Conservation (phyloP, 2,888 invertebrate species). For the Dendrolimus pini region DNA sequence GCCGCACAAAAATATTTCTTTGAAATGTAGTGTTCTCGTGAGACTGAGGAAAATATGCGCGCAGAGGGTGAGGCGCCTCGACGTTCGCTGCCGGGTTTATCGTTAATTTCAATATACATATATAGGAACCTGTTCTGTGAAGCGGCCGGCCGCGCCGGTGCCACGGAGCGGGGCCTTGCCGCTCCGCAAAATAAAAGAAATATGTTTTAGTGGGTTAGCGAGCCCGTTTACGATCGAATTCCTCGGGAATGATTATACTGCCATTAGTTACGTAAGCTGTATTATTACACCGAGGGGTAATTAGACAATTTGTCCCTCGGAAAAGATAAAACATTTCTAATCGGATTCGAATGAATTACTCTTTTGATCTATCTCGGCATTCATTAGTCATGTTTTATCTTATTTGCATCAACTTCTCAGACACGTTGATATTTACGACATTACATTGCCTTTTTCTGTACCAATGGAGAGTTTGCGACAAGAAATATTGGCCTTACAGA, state of each 20-base stretch:
- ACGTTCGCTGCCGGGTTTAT: conserved; percentile 45
- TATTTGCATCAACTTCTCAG: not conserved
- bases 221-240: conserved; percentile 71
- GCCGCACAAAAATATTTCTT: conserved; percentile 20
- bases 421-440: conserved; percentile 8
- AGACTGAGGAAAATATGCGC: conserved; percentile 49
- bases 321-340: conserved; percentile 1
- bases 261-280: conserved; percentile 66
- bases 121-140: conserved; percentile 55
- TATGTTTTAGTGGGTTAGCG: conserved; percentile 76
- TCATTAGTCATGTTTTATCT: not conserved
- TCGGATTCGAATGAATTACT: not conserved
- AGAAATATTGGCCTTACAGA: not conserved
- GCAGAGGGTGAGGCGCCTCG: conserved; percentile 43
- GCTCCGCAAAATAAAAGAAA: conserved; percentile 72
- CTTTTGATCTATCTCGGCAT: not conserved
- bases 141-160: conserved; percentile 24
- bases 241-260: conserved; percentile 56
- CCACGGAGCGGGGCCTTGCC: conserved; percentile 28
- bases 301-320: conserved; percentile 53
- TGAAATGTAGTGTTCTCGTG: conserved; percentile 28
- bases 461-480: not conserved
- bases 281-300: conserved; percentile 35
- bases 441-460: conserved; percentile 3
- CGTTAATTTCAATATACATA: conserved; percentile 59